Evolutionary conservation across 2,888 invertebrate genomes (phyloP).

Genomic region (Ophraella communa): DNA sequence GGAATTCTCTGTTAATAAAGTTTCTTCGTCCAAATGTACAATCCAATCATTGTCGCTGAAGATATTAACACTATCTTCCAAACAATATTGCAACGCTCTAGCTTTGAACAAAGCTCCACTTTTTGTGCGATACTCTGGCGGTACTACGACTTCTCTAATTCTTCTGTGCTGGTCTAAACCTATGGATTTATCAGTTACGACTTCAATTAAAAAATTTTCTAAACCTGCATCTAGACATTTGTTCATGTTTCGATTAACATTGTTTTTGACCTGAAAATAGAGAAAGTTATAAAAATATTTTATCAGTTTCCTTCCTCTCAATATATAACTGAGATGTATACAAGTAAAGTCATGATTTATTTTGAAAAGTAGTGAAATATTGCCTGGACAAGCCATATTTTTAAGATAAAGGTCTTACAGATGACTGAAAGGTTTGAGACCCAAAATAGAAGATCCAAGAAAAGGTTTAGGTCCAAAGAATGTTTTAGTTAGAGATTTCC

Average conservation of each 20-base stretch:
- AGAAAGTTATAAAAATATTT: background rate
- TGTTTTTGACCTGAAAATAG: slow-evolving; percentile 63
- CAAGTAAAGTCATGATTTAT: no score
- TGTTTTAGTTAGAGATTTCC: no score
- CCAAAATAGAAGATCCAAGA: no score
- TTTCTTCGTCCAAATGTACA: slow-evolving; percentile 97
- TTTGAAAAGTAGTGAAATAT: no score
- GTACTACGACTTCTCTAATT: slow-evolving; percentile 88
- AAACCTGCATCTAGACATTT: slow-evolving; percentile 87
- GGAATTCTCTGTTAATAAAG: slow-evolving; percentile 89
- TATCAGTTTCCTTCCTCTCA: no score
- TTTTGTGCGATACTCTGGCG: slow-evolving; percentile 83
- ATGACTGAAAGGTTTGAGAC: no score
- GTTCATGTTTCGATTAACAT: slow-evolving; percentile 86
- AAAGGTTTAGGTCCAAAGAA: no score
- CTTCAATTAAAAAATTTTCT: slow-evolving; percentile 95
- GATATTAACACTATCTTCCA: slow-evolving; percentile 87
- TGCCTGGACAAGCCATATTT: no score
- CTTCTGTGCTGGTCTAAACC: slow-evolving; percentile 79
- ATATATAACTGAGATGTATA: no score
- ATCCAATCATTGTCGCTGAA: slow-evolving; percentile 92
- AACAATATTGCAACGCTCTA: slow-evolving; percentile 92
- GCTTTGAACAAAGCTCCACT: slow-evolving; percentile 81
- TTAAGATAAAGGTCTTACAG: no score
- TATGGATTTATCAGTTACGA: slow-evolving; percentile 90